phyloP scores from a whole-genome alignment of 2,888 invertebrate genomes.

The Hyles lineata region DNA sequence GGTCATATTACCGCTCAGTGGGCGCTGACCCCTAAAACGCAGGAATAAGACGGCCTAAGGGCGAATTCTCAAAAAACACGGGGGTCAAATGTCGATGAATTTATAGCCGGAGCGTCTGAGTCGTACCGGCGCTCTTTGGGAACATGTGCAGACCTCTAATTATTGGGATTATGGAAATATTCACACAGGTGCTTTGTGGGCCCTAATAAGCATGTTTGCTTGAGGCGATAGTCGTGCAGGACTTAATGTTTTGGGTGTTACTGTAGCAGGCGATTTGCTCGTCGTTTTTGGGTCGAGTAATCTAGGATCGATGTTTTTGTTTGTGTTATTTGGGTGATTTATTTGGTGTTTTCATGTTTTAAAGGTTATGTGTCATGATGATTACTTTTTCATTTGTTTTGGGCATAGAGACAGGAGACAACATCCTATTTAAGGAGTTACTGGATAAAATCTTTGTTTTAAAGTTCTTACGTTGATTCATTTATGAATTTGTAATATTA shows the following conservation, averaged over 20 bases:
- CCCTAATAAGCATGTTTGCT: slow-evolving; percentile 83
- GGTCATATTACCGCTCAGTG: too few species aligned
- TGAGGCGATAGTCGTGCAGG: slow-evolving; percentile 78
- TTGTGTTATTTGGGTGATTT: slow-evolving; percentile 37
- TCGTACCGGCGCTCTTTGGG: slow-evolving; percentile 80
- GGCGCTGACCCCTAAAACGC: too few species aligned
- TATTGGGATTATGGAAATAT: slow-evolving; percentile 84
- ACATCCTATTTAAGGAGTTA: too few species aligned
- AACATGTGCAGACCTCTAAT: slow-evolving; percentile 84
- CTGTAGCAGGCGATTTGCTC: slow-evolving; percentile 73
- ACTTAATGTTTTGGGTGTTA: slow-evolving; percentile 79
- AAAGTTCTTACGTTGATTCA: too few species aligned
- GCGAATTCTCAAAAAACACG: slow-evolving; percentile 79
- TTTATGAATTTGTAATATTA: too few species aligned
- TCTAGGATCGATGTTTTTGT: slow-evolving; percentile 62
- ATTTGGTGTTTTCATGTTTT: not conserved
- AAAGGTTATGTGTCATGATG: not conserved
- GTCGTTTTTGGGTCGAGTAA: slow-evolving; percentile 68
- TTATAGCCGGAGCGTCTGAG: slow-evolving; percentile 82
- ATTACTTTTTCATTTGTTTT: too few species aligned
- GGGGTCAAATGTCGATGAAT: slow-evolving; percentile 84
- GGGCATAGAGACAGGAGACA: too few species aligned
- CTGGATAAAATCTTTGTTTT: too few species aligned
- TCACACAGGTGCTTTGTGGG: slow-evolving; percentile 82
- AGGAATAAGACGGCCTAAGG: slow-evolving; percentile 69